Percentiles rank a stretch among this genome's conserved stretches.
phyloP scores from a whole-genome alignment of 2,113 vertebrate species.

The Chloropsis cyanopogon region DNA sequence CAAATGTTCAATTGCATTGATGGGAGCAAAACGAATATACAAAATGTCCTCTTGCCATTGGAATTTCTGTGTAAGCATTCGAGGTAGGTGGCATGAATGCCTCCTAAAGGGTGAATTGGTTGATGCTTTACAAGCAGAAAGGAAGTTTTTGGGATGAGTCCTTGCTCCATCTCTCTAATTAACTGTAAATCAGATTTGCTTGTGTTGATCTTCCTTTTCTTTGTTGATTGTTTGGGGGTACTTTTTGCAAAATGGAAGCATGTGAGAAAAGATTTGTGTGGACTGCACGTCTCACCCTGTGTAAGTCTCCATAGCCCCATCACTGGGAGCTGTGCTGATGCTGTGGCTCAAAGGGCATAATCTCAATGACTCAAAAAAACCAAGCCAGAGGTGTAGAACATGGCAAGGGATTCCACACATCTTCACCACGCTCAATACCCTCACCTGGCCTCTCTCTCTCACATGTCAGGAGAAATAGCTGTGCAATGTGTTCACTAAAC shows the following conservation, averaged over 20 bases:
- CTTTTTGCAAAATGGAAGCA: not conserved
- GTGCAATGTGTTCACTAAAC: not conserved
- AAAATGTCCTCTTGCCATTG: not conserved
- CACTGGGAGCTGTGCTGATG: not conserved
- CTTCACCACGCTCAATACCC: not conserved
- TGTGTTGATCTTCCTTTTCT: not conserved
- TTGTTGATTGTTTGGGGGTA: rapidly evolving
- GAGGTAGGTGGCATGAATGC: not conserved
- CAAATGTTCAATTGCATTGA: not conserved
- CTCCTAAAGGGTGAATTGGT: not conserved
- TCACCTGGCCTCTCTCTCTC: not conserved
- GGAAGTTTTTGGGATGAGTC: not conserved
- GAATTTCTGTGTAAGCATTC: not conserved
- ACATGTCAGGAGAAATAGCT: rapidly evolving
- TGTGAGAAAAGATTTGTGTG: not conserved
- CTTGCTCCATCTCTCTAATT: not conserved
- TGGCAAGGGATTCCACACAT: not conserved
- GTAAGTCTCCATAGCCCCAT: rapidly evolving
- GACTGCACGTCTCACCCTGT: not conserved
- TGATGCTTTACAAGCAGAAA: not conserved
- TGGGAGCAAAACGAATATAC: not conserved
- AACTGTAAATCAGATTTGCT: not conserved
- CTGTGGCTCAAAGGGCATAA: not conserved
- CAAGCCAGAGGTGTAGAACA: not conserved
- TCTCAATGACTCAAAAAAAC: not conserved